Evolutionary conservation across 2,797 vertebrate genomes (phyloP), one percentile per base, ranked within the genome.

Genomic region (Coregonus ussuriensis): DNA sequence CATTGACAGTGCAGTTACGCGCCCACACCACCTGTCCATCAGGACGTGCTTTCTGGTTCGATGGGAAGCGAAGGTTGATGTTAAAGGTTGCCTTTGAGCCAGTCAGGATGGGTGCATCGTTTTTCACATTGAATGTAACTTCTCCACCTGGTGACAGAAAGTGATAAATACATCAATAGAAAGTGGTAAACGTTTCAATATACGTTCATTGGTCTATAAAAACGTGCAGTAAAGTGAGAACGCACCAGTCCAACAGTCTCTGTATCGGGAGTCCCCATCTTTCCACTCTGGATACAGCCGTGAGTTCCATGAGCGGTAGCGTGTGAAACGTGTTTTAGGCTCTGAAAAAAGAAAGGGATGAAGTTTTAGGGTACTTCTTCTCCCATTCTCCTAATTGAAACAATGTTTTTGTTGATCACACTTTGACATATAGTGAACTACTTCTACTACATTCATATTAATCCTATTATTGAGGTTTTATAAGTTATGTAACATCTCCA

Each of bases 191-290:
- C 9, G 3, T 18, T 63, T 63, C 9, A 4, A 25, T 21, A 63
- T 9, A 9, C 13, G n/a, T 63, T 63, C 15, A 25, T 63, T 63
- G n/a, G 25, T 63, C n/a, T 18, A 21, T 47, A 25, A 29, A 25
- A 16, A 54, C 4, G 25, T 16, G 52, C 25, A 71, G 33, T 1
- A 31, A 47, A 59, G 41, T 52, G 53, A 76, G 68, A 77, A 29
- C 92, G 78, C 79, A 98, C 97, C 97, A 90, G 78, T 91, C 97
- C 97, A 99, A 79, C 96, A 97, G 89, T 96, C 92, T 67, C 80
- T 91, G 47, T 93, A 92, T 79, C 88, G 91, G 0, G 63, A 9
- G 74, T 94, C 93, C 74, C 93, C 93, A 54, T 95, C 93, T 83
- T 88, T 95, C 97, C 97, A 98, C 3, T 93, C 91, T 0, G 95